phyloP scores from a whole-genome alignment of 1,140 invertebrate genomes.

The Cotesia glomerata region DNA sequence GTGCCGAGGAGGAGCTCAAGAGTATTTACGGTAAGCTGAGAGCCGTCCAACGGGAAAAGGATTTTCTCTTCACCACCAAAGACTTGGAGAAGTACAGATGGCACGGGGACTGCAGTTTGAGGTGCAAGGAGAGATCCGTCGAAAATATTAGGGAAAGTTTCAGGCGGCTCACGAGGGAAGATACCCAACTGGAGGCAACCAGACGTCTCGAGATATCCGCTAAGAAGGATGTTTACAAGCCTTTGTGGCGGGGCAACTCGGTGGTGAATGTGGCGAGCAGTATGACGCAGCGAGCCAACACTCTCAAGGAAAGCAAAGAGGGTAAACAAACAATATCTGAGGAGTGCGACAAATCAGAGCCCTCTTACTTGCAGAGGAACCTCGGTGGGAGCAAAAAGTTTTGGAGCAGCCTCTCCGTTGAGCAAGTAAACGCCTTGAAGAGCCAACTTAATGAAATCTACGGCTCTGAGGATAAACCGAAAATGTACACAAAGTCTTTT shows the following conservation, averaged over 20 bases:
- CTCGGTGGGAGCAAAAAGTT: constrained; percentile 75
- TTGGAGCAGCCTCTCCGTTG: constrained; percentile 84
- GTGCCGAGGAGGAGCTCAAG: constrained; percentile 82
- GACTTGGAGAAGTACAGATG: constrained; percentile 75
- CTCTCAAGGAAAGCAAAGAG: not conserved
- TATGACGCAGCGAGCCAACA: constrained; percentile 64
- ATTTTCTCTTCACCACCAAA: constrained; percentile 80
- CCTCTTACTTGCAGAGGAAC: constrained; percentile 55
- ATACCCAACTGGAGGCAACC: constrained; percentile 58
- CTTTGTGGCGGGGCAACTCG: constrained; percentile 82
- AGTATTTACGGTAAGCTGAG: constrained; percentile 79
- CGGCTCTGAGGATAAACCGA: constrained; percentile 64
- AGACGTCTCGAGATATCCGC: constrained; percentile 60
- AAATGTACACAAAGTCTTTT: constrained; percentile 4
- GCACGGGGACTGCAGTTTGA: constrained; percentile 77
- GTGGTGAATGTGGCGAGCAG: constrained; percentile 77
- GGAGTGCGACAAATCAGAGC: constrained; percentile 41
- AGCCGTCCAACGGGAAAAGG: constrained; percentile 79
- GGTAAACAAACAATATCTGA: constrained; percentile 34
- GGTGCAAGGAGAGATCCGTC: constrained; percentile 84
- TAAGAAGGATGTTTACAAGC: constrained; percentile 76
- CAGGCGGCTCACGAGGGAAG: constrained; percentile 64
- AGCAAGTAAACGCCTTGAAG: constrained; percentile 83
- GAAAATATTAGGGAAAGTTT: constrained; percentile 82
- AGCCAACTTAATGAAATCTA: constrained; percentile 85